Base-by-base conservation (phyloP, 2,888 invertebrate genomes). In the Adineta ricciae region DNA sequence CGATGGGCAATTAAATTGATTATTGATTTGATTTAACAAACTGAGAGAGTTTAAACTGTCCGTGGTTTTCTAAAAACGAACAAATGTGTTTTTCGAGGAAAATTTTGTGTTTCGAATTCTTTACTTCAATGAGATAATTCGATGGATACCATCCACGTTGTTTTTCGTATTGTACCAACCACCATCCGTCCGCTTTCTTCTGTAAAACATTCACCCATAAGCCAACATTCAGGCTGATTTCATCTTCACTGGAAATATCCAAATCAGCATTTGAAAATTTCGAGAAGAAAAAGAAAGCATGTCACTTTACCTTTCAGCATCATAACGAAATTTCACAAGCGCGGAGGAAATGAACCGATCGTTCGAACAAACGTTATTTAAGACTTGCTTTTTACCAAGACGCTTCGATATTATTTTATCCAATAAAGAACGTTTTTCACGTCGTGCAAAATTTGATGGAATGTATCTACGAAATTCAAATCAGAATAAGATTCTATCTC, bases 131-230 rank as follows among this genome's bases (percentile, higher is more conserved):
- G 87, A 97, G 97, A 91, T 99, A 99, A 92, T 99, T 99, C 84
- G 97, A 97, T 19, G 99, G 99, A 90, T 98, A 99, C 99, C 99
- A 96, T 36, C 95, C 94, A 46, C 93, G 92, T 84, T 92, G 91
- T 85, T 92, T 89, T 84, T 87, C 87, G 41, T 78, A 78, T 41
- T 78, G 78, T 41, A 78, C 78, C 19, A 78, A 24, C 50, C 52
- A 84, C 84, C 83, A 83, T 3, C 56, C 83, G n/a, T 56, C 83
- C 14, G 50, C 14, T 64, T 46, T 83, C 38, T 85, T 50, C 73
- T 83, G 36, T 36, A 52, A 27, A n/a, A 83, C 14, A 78, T 83
- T 83, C 72, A 72, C 83, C 85, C 36, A 85, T 83, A 85, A 11
- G 38, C 83, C 64, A 83, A 83, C 24, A 72, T 83, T 46, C n/a